phyloP scores from a whole-genome alignment of 2,888 invertebrate genomes.

The Drosophila melanosoma region DNA sequence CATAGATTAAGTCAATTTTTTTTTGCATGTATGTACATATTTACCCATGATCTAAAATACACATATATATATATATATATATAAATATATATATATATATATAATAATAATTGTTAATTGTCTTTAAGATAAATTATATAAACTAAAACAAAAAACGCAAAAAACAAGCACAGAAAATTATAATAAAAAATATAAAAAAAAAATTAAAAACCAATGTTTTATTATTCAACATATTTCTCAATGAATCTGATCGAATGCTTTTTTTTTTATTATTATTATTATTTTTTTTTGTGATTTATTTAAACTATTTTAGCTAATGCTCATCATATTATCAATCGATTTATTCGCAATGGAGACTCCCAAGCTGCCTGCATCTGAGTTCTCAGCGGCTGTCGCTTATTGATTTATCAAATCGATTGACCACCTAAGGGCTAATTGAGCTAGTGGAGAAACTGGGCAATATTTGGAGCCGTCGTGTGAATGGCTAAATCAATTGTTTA shows the following conservation, averaged over 20 bases:
- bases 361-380: neutral
- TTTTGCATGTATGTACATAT: slow-evolving; percentile 72
- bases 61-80: slow-evolving; percentile 52
- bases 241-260: slow-evolving; percentile 1
- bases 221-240: slow-evolving; percentile 5
- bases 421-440: slow-evolving; percentile 3
- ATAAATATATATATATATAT: slow-evolving; percentile 44
- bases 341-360: neutral
- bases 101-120: slow-evolving; percentile 66
- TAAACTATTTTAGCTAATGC: neutral
- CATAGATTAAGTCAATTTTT: slow-evolving; percentile 56
- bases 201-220: neutral
- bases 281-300: neutral
- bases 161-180: slow-evolving; percentile 25
- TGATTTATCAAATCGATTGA: slow-evolving; percentile 5
- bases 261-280: neutral
- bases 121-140: slow-evolving; percentile 75
- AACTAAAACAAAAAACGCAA: slow-evolving; percentile 28
- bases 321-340: neutral
- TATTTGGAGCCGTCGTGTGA: slow-evolving; percentile 25
- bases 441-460: slow-evolving; percentile 7
- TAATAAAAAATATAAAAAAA: slow-evolving; percentile 29
- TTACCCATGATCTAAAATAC: slow-evolving; percentile 19
- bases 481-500: slow-evolving; percentile 38
- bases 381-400: neutral